Conservation (phyloP, 2,888 invertebrate genomes). For the Rhingia rostrata region DNA sequence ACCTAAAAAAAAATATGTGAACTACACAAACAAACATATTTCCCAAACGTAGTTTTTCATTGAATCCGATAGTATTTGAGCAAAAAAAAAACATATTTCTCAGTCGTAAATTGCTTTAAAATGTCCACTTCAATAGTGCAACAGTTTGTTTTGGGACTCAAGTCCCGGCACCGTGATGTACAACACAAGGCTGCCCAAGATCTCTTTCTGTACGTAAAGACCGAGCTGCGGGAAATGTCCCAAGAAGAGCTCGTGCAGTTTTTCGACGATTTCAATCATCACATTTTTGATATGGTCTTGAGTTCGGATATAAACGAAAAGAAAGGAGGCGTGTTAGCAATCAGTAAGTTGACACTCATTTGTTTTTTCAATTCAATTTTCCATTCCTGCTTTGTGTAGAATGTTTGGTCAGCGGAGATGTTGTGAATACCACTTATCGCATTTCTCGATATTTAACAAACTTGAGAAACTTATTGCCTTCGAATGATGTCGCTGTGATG, state of each 20-base stretch:
- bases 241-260: constrained; percentile 95
- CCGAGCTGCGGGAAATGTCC: constrained; percentile 94
- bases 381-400: constrained; percentile 84
- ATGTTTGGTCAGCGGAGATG: constrained; percentile 95
- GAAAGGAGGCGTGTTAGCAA: constrained; percentile 97
- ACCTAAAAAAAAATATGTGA: constrained; percentile 66
- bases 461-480: constrained; percentile 93
- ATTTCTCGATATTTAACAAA: constrained; percentile 97
- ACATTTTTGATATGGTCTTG: constrained; percentile 98
- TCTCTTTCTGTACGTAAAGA: constrained; percentile 94
- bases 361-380: not conserved
- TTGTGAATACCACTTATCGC: constrained; percentile 94
- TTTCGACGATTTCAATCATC: constrained; percentile 97
- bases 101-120: constrained; percentile 3
- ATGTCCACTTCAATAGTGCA: constrained; percentile 86
- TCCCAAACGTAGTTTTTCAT: constrained; percentile 8
- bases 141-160: constrained; percentile 93
- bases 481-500: constrained; percentile 96
- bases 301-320: constrained; percentile 96
- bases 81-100: constrained; percentile 18
- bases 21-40: constrained; percentile 16
- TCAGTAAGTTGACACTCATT: constrained; percentile 85
- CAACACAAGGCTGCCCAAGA: constrained; percentile 94
- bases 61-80: constrained; percentile 10
- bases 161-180: constrained; percentile 93